Base-by-base conservation (phyloP, 92 coral and sea anemone genomes). In the Epizoanthus fatuus region DNA sequence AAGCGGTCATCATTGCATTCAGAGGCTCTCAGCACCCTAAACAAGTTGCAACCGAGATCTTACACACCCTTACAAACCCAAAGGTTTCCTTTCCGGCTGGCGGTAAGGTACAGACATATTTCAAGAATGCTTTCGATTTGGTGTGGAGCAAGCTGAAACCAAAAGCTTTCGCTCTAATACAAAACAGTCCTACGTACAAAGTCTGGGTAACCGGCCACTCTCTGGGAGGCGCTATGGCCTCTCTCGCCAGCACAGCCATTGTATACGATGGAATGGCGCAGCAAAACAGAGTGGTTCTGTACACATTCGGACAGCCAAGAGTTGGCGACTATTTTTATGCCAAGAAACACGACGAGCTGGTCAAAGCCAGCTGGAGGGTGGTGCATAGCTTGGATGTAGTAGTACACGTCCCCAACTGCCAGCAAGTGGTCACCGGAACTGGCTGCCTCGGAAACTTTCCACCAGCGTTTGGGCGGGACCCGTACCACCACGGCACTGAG, bases 171-270 rank as follows among this genome's bases (percentile, higher is more conserved):
- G 69, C 5, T 19, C 13, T 63, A 39, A 63, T 63, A 22, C 6
- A n/a, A 8, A 1, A 35, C 55, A 63, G 74, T 75, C 83, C 66
- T 22, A 6, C 38, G 39, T 85, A 85, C 75, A 85, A 75, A 64
- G 71, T 85, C 17, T 85, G 89, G 89, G 84, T 85, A 25, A 85
- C 83, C 13, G 89, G 89, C 2, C 89, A 85, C 58, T 85, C 89
- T 37, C 89, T 85, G 20, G 89, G 89, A 8, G 89, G 68, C 44
- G 83, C 89, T 2, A 5, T 85, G 67, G 89, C 89, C 8, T 85
- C 89, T 10, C 35, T 85, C 25, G 83, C 89, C n/a, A 75, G 83
- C 51, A 85, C 89, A 51, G 58, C 37, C 11, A 63, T 85, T 7
- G 75, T 13, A 0, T 16, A 74, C 71, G 89, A 85, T 2, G 25